These are phyloP conservation scores for Spongilla lacustris DNA, from an alignment of 37 sponge, comb jelly and placozoan species.

Conservation along the genomic window DNA sequence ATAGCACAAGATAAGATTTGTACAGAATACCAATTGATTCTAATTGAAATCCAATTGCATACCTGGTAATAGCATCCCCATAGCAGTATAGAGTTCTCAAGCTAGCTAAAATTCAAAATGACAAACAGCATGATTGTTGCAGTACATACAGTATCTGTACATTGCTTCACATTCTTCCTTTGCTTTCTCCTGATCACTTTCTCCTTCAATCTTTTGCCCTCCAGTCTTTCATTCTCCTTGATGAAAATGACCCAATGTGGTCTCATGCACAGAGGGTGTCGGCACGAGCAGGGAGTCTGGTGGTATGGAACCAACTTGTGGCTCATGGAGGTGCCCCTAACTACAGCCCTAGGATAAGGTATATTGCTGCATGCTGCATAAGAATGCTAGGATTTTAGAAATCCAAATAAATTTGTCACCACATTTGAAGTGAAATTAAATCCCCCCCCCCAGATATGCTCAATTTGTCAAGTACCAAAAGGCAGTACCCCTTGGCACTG, in stretches of 20 bases:
- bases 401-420: too few relatives aligned
- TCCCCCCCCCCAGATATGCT: not conserved
- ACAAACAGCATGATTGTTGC: too few relatives aligned
- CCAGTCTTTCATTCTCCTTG: not conserved
- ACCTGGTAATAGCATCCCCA: too few relatives aligned
- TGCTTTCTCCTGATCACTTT: not conserved
- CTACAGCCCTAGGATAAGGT: not conserved
- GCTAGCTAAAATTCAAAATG: too few relatives aligned
- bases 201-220: not conserved
- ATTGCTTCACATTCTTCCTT: too few relatives aligned
- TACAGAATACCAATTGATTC: too few relatives aligned
- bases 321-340: not conserved
- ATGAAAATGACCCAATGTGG: not conserved
- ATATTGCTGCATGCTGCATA: not conserved
- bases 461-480: not conserved
- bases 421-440: too few relatives aligned
- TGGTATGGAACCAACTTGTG: not conserved
- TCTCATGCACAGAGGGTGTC: not conserved
- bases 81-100: too few relatives aligned
- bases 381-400: too few relatives aligned
- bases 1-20: too few relatives aligned
- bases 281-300: not conserved
- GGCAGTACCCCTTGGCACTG: not conserved
- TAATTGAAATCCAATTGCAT: too few relatives aligned
- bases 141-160: too few relatives aligned